Evolutionary conservation across 2,888 invertebrate species (phyloP).

Genomic region (Drosophila borealis): DNA sequence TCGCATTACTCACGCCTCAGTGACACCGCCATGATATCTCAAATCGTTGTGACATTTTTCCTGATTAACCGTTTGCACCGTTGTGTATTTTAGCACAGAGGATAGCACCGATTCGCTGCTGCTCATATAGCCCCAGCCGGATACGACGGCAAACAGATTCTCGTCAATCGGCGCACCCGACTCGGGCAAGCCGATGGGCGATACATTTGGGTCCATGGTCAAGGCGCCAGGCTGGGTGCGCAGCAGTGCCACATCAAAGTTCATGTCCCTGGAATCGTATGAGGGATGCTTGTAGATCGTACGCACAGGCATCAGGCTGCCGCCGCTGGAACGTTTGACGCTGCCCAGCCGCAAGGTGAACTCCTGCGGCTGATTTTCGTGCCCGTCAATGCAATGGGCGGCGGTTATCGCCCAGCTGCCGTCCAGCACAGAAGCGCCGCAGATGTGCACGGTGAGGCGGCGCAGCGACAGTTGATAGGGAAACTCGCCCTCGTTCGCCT

Average conservation of each 20-base stretch:
- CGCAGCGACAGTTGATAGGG: conserved; percentile 83
- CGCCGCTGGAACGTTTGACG: conserved; percentile 67
- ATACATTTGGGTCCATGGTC: conserved; percentile 61
- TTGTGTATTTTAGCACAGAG: conserved; percentile 75
- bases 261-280: conserved; percentile 80
- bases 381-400: conserved; percentile 81
- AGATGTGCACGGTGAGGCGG: conserved; percentile 78
- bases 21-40: conserved; percentile 75
- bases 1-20: conserved; percentile 77
- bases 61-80: conserved; percentile 78
- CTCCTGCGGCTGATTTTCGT: conserved; percentile 66
- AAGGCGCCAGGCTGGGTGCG: conserved; percentile 66
- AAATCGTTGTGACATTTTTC: conserved; percentile 69
- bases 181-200: conserved; percentile 69
- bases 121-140: conserved; percentile 83
- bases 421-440: conserved; percentile 80
- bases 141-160: conserved; percentile 68
- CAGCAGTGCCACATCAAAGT: conserved; percentile 81
- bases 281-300: conserved; percentile 80
- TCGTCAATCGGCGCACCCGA: conserved; percentile 54
- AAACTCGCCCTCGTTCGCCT: conserved; percentile 77
- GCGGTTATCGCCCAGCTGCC: conserved; percentile 82
- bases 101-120: conserved; percentile 71
- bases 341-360: conserved; percentile 80
- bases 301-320: conserved; percentile 67